Evolutionary conservation across 30 jellyfish, hydroid and myxozoan species (phyloP), one percentile per base, ranked within the genome.

Genomic region (Pseudorhiza aurosa): DNA sequence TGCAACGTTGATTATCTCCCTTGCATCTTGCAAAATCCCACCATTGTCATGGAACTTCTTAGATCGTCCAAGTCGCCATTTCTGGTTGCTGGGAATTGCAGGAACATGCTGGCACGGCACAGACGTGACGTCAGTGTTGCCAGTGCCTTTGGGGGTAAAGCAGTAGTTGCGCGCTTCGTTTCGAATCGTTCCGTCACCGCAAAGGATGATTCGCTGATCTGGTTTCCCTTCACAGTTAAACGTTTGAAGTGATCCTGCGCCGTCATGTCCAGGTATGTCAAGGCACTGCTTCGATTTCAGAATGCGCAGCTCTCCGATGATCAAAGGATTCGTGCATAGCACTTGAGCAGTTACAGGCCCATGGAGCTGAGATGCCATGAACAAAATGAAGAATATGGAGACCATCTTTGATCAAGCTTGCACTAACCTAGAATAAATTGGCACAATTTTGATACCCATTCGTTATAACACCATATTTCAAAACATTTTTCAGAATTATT

Each of bases 171-270:
- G 35, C 37, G 59, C 70, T 58, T 72, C 45, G 49, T 72, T 72
- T 11, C 85, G 70, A 28, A 72, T 72, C 30, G 85, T 72, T n/a
- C 85, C 82, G 36, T 68, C 82, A 9, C 82, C 82, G 22, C 82
- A 68, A n/a, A 68, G 82, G 10, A 68, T 68, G 37, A 68, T 43
- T 18, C 44, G 65, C 30, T 68, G 82, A 31, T 68, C 82, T 0
- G 59, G 17, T n/a, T n/a, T n/a, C n/a, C 85, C 85, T 7, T 72
- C 85, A 39, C 85, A 72, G 25, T 28, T 30, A n/a, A 22, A 9
- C 40, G 85, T 55, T n/a, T 53, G 56, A 17, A 72, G 1, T 4
- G 56, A 42, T n/a, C 85, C 85, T 17, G 39, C 72, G 9, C 85
- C 85, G 26, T 55, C 62, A 31, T 28, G 14, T 3, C 85, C 85